Conservation (phyloP, 2,888 invertebrate genomes). For the Drosophila demipolita region DNA sequence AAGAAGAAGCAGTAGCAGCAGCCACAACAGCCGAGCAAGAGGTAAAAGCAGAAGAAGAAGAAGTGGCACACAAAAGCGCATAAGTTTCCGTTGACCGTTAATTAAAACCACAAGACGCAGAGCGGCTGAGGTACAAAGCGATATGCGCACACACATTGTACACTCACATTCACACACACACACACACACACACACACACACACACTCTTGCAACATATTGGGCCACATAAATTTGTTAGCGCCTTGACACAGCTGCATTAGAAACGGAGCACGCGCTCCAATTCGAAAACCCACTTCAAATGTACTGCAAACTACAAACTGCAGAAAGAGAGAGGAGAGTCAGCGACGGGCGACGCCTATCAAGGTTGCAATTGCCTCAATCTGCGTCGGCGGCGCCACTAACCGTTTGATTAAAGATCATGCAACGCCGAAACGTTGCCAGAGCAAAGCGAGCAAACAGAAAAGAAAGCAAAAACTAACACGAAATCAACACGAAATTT, state of each 20-base stretch:
- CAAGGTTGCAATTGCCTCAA: slow-evolving; percentile 71
- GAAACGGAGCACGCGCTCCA: slow-evolving; percentile 64
- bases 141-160: slow-evolving; percentile 17
- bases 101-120: slow-evolving; percentile 73
- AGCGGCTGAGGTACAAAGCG: slow-evolving; percentile 14
- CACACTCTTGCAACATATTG: slow-evolving; percentile 32
- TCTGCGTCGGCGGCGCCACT: slow-evolving; percentile 73
- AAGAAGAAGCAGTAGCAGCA: slow-evolving; percentile 10
- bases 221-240: slow-evolving; percentile 71
- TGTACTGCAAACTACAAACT: slow-evolving; percentile 15
- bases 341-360: slow-evolving; percentile 56
- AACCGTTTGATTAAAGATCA: slow-evolving; percentile 73
- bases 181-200: slow-evolving; percentile 6
- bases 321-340: slow-evolving; percentile 4
- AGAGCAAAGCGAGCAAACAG: slow-evolving; percentile 2
- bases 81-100: slow-evolving; percentile 79
- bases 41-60: slow-evolving; percentile 30
- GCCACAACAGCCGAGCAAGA: slow-evolving; percentile 9
- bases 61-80: slow-evolving; percentile 73
- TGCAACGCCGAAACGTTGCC: slow-evolving; percentile 32
- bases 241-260: slow-evolving; percentile 76
- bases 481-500: neutral
- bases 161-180: slow-evolving; percentile 6
- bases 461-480: slow-evolving; percentile 18
- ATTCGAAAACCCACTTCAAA: slow-evolving; percentile 55